phyloP scores from a whole-genome alignment of 2,888 invertebrate genomes.

The Platerodrilus igneus region DNA sequence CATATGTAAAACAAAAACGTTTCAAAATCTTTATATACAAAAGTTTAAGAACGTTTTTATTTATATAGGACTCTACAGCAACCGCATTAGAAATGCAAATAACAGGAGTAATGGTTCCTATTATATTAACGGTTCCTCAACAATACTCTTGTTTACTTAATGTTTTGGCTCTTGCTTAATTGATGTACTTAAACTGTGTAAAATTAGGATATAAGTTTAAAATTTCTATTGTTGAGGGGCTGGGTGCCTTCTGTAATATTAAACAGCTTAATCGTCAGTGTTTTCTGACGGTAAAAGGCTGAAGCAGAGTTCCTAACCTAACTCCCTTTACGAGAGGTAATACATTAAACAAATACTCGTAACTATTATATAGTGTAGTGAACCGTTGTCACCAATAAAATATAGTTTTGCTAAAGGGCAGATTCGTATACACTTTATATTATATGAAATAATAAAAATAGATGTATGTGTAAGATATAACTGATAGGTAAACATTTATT shows the following conservation, averaged over 20 bases:
- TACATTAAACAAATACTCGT: conserved; percentile 42
- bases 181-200: conserved; percentile 12
- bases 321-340: conserved; percentile 45
- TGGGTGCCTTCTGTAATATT: conserved; percentile 49
- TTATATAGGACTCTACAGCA: conserved; percentile 40
- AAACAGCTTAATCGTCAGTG: conserved; percentile 36
- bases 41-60: conserved; percentile 26
- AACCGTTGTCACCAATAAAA: conserved; percentile 45
- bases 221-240: conserved; percentile 48
- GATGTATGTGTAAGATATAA: conserved; percentile 43
- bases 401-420: conserved; percentile 48
- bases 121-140: conserved; percentile 47
- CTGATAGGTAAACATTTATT: conserved; percentile 36
- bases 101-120: conserved; percentile 48
- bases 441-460: conserved; percentile 44
- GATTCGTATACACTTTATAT: conserved; percentile 45
- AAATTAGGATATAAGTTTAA: conserved; percentile 15
- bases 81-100: conserved; percentile 44
- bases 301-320: conserved; percentile 48
- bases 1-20: conserved; percentile 36
- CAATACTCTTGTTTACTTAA: conserved; percentile 36
- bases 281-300: conserved; percentile 35
- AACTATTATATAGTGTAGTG: conserved; percentile 47
- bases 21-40: conserved; percentile 25
- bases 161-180: conserved; percentile 8